Conservation (phyloP, 1,140 invertebrate genomes). For the Dolichoris vasculosae region DNA sequence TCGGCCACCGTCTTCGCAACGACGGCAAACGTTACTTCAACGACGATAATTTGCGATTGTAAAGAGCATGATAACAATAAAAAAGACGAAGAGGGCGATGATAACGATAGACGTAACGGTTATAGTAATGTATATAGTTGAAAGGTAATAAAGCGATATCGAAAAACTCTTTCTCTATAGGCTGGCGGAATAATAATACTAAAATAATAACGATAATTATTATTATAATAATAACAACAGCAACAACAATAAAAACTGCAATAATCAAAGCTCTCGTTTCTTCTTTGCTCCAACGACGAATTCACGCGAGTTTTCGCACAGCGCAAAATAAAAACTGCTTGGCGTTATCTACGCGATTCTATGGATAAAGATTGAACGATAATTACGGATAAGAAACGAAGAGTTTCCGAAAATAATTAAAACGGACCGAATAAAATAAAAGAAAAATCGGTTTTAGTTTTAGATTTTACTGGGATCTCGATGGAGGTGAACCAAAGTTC, state of each 20-base stretch:
- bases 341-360: not conserved
- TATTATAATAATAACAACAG: constrained; percentile 32
- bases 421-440: not conserved
- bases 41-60: no score
- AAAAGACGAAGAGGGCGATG: not conserved
- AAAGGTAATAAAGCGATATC: not conserved
- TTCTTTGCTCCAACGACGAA: not conserved
- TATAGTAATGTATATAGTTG: not conserved
- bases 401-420: not conserved
- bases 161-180: not conserved
- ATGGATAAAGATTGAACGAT: not conserved
- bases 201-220: not conserved
- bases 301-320: not conserved
- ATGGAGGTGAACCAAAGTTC: not conserved
- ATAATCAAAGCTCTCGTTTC: not conserved
- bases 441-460: no score
- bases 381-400: not conserved
- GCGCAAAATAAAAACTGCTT: not conserved
- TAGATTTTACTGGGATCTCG: not conserved
- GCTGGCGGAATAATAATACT: not conserved
- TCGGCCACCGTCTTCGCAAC: no score
- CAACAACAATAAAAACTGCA: constrained; percentile 2
- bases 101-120: not conserved
- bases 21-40: no score
- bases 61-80: not conserved